Conservation (phyloP, 2,113 vertebrate genomes). For the Phalacrocorax aristotelis region DNA sequence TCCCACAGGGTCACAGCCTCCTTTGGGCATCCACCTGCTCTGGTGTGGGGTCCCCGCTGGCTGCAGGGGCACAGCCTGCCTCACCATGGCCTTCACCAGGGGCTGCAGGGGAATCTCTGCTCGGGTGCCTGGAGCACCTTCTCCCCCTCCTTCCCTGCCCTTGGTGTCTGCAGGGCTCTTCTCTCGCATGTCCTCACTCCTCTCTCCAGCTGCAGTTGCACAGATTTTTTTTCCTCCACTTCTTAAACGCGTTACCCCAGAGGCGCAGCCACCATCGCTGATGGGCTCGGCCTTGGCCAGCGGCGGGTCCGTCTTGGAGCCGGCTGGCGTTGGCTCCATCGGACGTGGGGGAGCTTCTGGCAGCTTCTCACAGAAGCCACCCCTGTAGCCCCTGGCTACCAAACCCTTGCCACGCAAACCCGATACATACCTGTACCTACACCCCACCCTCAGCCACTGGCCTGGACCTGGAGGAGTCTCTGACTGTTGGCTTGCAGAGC, state of each 20-base stretch:
- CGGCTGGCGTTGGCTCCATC: background rate
- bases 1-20: background rate
- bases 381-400: background rate
- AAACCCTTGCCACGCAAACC: background rate
- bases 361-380: background rate
- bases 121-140: background rate
- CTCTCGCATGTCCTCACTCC: background rate
- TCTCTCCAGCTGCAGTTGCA: too few species aligned
- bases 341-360: background rate
- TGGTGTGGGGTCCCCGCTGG: too few species aligned
- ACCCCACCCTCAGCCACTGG: background rate
- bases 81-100: background rate
- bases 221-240: too few species aligned
- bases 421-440: too few species aligned
- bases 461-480: too few species aligned
- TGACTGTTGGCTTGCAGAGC: background rate
- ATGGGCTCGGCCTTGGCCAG: background rate
- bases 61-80: background rate
- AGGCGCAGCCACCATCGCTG: rapidly evolving
- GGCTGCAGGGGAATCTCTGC: background rate
- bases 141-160: background rate
- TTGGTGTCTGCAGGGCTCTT: background rate
- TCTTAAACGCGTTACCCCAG: background rate
- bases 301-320: rapidly evolving
- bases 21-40: background rate